phyloP scores from a whole-genome alignment of 2,797 vertebrate genomes.

The Danionella dracula region DNA sequence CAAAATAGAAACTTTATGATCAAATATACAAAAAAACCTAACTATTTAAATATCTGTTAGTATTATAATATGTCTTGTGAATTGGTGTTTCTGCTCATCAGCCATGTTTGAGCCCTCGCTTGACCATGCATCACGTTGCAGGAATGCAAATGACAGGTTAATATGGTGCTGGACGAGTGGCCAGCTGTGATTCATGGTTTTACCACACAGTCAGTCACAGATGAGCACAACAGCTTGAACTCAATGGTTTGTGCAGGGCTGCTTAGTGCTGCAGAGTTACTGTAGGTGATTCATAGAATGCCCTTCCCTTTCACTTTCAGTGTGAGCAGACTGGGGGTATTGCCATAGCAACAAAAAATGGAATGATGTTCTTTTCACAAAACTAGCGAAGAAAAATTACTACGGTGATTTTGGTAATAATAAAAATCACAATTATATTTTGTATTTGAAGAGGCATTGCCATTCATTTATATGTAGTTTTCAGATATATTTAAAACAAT shows the following conservation, averaged over 20 bases:
- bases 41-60: too few relatives aligned
- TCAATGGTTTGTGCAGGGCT: conserved; percentile 1
- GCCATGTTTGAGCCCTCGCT: background rate
- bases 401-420: too few relatives aligned
- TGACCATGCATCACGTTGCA: conserved; percentile 24
- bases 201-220: background rate
- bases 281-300: conserved; percentile 20
- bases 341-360: conserved; percentile 16
- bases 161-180: conserved; percentile 16
- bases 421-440: too few relatives aligned
- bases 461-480: too few relatives aligned
- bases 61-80: conserved; percentile 3
- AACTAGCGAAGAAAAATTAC: too few relatives aligned
- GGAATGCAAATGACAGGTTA: conserved; percentile 36
- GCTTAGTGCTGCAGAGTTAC: conserved; percentile 10
- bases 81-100: conserved; percentile 9
- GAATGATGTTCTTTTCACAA: background rate
- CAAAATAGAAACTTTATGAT: too few relatives aligned
- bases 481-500: too few relatives aligned
- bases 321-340: conserved; percentile 2
- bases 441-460: too few relatives aligned
- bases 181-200: conserved; percentile 23
- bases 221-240: background rate
- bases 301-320: conserved; percentile 26
- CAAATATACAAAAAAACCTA: too few relatives aligned